Conservation (phyloP, 2,888 invertebrate genomes). For the Ormia ochracea region DNA sequence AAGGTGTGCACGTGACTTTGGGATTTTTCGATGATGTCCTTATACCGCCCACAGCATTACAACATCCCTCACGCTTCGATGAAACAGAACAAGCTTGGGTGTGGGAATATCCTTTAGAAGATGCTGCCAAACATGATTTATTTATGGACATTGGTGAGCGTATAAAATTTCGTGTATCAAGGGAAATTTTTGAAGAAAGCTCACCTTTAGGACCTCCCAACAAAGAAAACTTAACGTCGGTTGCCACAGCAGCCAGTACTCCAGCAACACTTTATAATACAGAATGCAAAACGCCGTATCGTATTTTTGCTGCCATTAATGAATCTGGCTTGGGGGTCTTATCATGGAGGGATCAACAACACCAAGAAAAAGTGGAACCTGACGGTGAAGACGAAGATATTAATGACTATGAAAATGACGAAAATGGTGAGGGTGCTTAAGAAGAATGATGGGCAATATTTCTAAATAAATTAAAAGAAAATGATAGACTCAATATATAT, state of each 20-base stretch:
- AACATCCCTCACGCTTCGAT: conserved; percentile 95
- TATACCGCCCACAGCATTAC: conserved; percentile 92
- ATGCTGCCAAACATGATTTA: conserved; percentile 90
- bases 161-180: conserved; percentile 91
- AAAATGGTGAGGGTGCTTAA: conserved; percentile 75
- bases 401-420: conserved; percentile 73
- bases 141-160: conserved; percentile 95
- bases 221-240: conserved; percentile 73
- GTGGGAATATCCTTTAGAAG: conserved; percentile 94
- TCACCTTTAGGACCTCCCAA: conserved; percentile 86
- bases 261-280: conserved; percentile 65
- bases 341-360: conserved; percentile 89
- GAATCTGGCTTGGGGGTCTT: conserved; percentile 93
- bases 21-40: conserved; percentile 98
- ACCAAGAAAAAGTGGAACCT: conserved; percentile 69
- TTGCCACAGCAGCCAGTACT: conserved; percentile 69
- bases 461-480: conserved; percentile 47
- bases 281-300: conserved; percentile 75
- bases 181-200: conserved; percentile 93
- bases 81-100: conserved; percentile 96
- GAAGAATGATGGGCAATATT: conserved; percentile 69
- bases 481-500: too few species aligned
- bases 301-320: conserved; percentile 85
- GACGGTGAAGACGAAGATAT: conserved; percentile 71
- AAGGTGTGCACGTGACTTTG: conserved; percentile 94